These are phyloP conservation scores for Agelaius phoeniceus DNA, from an alignment of 2,113 vertebrate genomes.

Conservation along the genomic window DNA sequence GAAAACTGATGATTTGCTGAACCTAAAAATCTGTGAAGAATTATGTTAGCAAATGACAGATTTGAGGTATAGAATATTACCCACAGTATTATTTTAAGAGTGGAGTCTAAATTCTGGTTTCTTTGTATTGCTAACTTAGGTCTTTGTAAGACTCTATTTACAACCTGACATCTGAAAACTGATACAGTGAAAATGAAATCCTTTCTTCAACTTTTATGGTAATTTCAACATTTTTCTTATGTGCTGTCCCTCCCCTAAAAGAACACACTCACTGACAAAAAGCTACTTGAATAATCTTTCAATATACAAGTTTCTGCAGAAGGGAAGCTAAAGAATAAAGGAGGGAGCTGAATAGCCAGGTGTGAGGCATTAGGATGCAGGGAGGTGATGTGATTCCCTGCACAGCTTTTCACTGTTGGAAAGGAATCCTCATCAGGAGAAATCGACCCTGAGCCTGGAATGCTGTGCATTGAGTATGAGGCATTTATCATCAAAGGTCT, in stretches of 20 bases:
- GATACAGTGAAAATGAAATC: constrained; percentile 15
- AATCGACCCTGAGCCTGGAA: background rate
- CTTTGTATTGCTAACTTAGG: background rate
- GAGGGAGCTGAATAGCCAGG: background rate
- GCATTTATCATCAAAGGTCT: constrained; percentile 21
- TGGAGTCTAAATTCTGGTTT: background rate
- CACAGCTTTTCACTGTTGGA: background rate
- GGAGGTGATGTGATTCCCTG: background rate
- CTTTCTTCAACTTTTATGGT: constrained; percentile 14
- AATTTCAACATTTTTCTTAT: constrained; percentile 24
- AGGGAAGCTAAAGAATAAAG: constrained; percentile 22
- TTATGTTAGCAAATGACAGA: background rate
- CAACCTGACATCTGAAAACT: background rate
- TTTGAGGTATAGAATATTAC: background rate
- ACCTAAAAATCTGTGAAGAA: background rate
- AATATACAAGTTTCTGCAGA: background rate
- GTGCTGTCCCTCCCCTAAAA: constrained; percentile 23
- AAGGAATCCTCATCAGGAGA: constrained; percentile 2
- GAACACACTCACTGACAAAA: constrained; percentile 33
- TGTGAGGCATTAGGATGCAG: background rate
- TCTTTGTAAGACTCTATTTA: constrained; percentile 16
- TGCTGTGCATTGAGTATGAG: background rate
- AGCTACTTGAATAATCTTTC: constrained; percentile 39
- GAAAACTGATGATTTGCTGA: background rate
- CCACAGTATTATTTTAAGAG: background rate